Evolutionary conservation across 2,113 vertebrate genomes (phyloP), one percentile per base, ranked within the genome.

Genomic region (Podocnemis expansa): DNA sequence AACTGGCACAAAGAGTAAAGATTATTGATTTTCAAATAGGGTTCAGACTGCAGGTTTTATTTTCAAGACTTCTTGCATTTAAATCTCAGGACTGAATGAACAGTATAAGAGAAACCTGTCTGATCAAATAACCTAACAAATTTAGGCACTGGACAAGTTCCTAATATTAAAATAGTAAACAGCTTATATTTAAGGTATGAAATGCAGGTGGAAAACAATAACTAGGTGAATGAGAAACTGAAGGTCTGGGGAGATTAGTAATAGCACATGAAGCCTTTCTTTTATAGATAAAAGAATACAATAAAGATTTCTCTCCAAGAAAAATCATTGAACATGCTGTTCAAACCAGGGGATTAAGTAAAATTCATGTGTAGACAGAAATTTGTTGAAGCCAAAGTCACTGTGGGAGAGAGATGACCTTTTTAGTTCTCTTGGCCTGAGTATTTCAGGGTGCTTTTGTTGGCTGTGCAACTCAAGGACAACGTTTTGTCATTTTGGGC

Each of bases 11-110:
- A 85, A 88, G 45, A 93, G 63, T 92, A 43, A 92, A 70, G 63
- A 88, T 41, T 96, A 94, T 85, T 91, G 45, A 91, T 90, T 96
- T 78, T 70, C 60, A 95, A 38, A 93, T 85, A 29, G 1, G 43
- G 49, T 75, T 79, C n/a, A 55, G 47, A 47, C 82, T 90, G 47
- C 54, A 94, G 54, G 38, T 91, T 96, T 91, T 91, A 87, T 29
- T 94, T 88, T 78, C 56, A 89, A 0, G 0, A 13, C 70, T 93
- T 93, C 49, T 75, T 87, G 54, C 89, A 73, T 56, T 4, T 86
- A 80, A 92, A 82, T 45, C 78, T 38, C 75, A 95, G 91, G 10
- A 95, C 75, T 88, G 87, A 88, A 47, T 17, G 83, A 89, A 88
- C 16, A 84, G 31, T 79, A 16, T 51, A 17, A 1, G 19, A 90